phyloP scores from a whole-genome alignment of 2,888 invertebrate genomes.

The Andricus curvator region DNA sequence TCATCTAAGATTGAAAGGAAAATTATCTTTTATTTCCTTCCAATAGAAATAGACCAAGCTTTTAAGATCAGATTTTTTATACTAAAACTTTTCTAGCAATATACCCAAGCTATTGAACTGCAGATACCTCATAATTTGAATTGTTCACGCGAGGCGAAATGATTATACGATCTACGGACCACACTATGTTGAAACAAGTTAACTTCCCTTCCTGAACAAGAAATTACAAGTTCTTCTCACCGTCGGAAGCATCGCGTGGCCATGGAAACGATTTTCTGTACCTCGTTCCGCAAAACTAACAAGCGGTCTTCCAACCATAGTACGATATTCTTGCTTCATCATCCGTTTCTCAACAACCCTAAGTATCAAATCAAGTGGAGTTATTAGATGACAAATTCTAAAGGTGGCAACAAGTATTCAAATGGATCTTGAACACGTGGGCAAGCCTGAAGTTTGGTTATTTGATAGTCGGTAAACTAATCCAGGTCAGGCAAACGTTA shows the following conservation, averaged over 20 bases:
- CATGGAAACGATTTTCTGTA: constrained; percentile 26
- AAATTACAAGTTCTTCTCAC: constrained; percentile 36
- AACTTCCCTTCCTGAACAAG: constrained; percentile 10
- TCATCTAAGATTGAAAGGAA: not conserved
- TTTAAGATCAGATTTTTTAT: not conserved
- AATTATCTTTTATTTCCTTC: not conserved
- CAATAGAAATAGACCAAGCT: not conserved
- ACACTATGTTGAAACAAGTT: not conserved
- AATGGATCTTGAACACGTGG: constrained; percentile 9
- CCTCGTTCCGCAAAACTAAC: constrained; percentile 25
- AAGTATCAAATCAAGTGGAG: not conserved
- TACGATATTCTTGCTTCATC: not conserved
- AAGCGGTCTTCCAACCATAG: not conserved
- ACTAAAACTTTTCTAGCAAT: not conserved
- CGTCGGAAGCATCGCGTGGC: constrained; percentile 16
- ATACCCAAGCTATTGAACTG: too few species aligned
- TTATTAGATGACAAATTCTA: not conserved
- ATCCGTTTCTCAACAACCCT: constrained; percentile 7
- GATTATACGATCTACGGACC: constrained; percentile 20
- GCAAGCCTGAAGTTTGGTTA: constrained; percentile 1
- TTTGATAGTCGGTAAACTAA: not conserved
- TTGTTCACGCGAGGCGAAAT: constrained; percentile 24
- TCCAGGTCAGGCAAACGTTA: constrained; percentile 20
- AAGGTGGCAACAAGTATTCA: constrained; percentile 16
- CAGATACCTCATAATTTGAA: constrained; percentile 6